phyloP scores from a whole-genome alignment of 92 coral and sea anemone species.

The Paragorgia papillata region DNA sequence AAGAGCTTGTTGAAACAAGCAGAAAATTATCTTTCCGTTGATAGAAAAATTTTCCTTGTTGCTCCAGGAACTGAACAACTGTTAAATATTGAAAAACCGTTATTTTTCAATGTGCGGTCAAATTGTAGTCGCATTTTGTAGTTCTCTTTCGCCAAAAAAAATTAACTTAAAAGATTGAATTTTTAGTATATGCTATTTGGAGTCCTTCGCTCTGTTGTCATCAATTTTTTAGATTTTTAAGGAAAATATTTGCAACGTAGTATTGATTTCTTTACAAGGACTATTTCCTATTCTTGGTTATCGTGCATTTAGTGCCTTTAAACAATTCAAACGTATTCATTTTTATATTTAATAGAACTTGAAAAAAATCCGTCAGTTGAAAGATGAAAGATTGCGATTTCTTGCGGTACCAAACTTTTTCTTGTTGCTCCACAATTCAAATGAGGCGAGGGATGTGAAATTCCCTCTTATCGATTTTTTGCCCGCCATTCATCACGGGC shows the following conservation, averaged over 20 bases:
- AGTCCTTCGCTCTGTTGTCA: background rate
- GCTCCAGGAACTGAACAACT: too few relatives aligned
- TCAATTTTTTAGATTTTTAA: too few relatives aligned
- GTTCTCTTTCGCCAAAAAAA: background rate
- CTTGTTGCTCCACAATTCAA: slow-evolving; percentile 20
- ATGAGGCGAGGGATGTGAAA: slow-evolving; percentile 6
- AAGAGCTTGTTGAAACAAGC: too few relatives aligned
- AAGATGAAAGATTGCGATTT: slow-evolving; percentile 4
- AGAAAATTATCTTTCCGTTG: too few relatives aligned
- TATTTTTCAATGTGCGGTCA: background rate
- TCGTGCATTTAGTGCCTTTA: slow-evolving; percentile 4
- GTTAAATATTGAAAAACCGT: background rate
- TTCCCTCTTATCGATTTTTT: background rate
- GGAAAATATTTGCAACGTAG: background rate
- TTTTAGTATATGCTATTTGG: background rate
- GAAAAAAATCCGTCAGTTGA: background rate
- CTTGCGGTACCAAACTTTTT: background rate
- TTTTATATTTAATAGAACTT: slow-evolving; percentile 4
- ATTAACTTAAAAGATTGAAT: background rate
- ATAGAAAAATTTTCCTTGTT: background rate
- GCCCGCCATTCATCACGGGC: background rate
- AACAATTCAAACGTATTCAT: background rate
- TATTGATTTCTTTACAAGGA: background rate
- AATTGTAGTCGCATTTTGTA: background rate
- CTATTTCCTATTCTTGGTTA: background rate